Conservation (phyloP, 2,797 vertebrate genomes). For the Parauchenoglanis ngamensis region DNA sequence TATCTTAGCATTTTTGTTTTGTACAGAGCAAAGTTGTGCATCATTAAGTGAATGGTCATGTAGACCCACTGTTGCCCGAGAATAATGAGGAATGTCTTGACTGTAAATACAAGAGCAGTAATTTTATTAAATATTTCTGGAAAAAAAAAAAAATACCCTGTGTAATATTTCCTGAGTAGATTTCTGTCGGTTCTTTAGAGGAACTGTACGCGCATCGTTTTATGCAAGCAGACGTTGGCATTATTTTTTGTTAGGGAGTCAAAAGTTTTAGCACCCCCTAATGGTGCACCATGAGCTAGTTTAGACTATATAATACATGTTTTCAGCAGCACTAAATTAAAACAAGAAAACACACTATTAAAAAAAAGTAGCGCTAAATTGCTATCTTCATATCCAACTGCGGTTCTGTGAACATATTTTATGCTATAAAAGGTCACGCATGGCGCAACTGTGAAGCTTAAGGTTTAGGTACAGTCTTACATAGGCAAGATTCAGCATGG, state of each 20-base stretch:
- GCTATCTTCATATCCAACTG: not conserved
- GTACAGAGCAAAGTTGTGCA: slow-evolving; percentile 77
- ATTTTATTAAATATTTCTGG: slow-evolving; percentile 81
- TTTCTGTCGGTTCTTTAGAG: not conserved
- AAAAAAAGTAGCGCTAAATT: not conserved
- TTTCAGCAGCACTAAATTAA: not conserved
- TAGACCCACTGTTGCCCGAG: slow-evolving; percentile 77
- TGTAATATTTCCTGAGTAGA: slow-evolving; percentile 24
- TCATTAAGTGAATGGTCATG: slow-evolving; percentile 70
- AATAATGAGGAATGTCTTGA: slow-evolving; percentile 79
- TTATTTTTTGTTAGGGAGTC: not conserved
- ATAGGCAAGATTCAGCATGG: not conserved
- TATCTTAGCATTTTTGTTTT: slow-evolving; percentile 79
- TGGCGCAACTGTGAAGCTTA: not conserved
- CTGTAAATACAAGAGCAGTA: slow-evolving; percentile 80
- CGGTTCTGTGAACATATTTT: not conserved
- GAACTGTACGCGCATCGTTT: not conserved
- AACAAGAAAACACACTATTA: not conserved
- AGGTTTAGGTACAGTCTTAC: not conserved
- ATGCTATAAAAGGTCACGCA: not conserved
- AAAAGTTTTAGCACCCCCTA: not conserved
- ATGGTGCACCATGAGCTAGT: not conserved
- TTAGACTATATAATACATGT: not conserved
- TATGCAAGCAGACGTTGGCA: too few species aligned
- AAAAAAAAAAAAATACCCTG: slow-evolving; percentile 61